Evolutionary conservation across 2,797 vertebrate genomes (phyloP).

Genomic region (Limosa lapponica): DNA sequence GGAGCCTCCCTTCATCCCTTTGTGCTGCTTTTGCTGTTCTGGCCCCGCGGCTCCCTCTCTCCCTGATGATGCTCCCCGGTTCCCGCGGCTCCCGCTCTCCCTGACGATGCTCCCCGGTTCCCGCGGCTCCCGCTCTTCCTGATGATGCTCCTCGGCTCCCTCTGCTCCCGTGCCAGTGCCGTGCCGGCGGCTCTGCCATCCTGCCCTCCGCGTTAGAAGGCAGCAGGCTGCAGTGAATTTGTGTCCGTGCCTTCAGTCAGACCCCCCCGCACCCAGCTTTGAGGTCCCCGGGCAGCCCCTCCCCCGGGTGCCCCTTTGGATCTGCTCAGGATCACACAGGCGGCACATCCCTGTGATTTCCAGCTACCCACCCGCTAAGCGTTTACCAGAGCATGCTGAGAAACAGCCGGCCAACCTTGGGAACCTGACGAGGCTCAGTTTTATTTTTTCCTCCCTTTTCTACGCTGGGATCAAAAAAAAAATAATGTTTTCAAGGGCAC

Average conservation of each 20-base stretch:
- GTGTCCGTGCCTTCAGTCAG: too few species aligned
- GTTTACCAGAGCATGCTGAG: neutral
- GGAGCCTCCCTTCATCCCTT: neutral
- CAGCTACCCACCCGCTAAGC: too few species aligned
- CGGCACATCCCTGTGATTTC: accelerated
- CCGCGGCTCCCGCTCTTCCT: neutral
- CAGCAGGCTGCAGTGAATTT: neutral
- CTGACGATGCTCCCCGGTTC: neutral
- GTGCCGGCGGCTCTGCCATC: neutral
- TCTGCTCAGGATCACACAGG: accelerated
- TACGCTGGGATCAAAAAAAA: neutral
- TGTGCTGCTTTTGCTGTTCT: neutral
- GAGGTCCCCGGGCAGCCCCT: neutral
- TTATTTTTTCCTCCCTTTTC: neutral
- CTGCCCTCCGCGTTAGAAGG: neutral
- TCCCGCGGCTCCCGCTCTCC: neutral
- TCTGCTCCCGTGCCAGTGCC: neutral
- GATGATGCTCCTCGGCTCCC: neutral
- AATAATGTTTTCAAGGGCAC: neutral
- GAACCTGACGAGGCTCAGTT: neutral
- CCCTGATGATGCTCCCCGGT: neutral
- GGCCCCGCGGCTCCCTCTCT: neutral
- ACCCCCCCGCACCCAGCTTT: accelerated
- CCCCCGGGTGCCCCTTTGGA: neutral
- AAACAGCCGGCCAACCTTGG: neutral